These are phyloP conservation scores for Scrobipalpa atriplicella DNA, from an alignment of 2,888 invertebrate species.

Conservation along the genomic window DNA sequence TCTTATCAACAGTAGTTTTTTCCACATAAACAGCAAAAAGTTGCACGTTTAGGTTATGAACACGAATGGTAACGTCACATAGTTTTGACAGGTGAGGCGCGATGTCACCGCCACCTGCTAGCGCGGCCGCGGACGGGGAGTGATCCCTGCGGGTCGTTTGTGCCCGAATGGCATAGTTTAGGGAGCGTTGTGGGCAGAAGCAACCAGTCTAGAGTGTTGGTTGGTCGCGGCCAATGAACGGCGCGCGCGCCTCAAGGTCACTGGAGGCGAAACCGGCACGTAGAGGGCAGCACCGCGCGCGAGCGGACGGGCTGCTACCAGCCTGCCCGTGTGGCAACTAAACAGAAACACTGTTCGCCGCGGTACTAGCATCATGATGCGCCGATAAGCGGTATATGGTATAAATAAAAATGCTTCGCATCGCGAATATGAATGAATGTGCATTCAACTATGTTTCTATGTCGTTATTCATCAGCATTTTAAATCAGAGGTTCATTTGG, in stretches of 20 bases:
- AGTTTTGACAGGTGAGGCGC: constrained; percentile 75
- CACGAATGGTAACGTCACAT: constrained; percentile 64
- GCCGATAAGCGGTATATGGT: constrained; percentile 76
- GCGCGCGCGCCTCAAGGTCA: constrained; percentile 74
- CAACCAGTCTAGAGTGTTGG: constrained; percentile 57
- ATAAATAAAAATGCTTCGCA: constrained; percentile 71
- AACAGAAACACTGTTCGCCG: constrained; percentile 51
- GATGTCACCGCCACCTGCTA: constrained; percentile 60
- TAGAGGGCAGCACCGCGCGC: constrained; percentile 62
- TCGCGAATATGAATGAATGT: constrained; percentile 74
- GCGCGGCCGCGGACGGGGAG: constrained; percentile 51
- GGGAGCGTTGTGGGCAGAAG: constrained; percentile 49
- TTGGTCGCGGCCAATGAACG: constrained; percentile 77
- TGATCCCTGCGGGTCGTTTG: constrained; percentile 52
- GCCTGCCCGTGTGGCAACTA: constrained; percentile 78
- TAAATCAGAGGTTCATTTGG: not conserved
- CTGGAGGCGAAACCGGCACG: constrained; percentile 57
- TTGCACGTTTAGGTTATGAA: constrained; percentile 66
- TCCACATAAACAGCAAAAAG: constrained; percentile 53
- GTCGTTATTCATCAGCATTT: constrained; percentile 36
- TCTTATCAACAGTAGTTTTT: constrained; percentile 56
- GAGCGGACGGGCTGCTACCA: constrained; percentile 62
- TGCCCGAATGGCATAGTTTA: constrained; percentile 68
- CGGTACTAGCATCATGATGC: constrained; percentile 55
- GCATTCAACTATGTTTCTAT: constrained; percentile 48